Base-by-base conservation (phyloP, 2,888 invertebrate genomes). In the Scaptodrosophila latifasciaeformis region DNA sequence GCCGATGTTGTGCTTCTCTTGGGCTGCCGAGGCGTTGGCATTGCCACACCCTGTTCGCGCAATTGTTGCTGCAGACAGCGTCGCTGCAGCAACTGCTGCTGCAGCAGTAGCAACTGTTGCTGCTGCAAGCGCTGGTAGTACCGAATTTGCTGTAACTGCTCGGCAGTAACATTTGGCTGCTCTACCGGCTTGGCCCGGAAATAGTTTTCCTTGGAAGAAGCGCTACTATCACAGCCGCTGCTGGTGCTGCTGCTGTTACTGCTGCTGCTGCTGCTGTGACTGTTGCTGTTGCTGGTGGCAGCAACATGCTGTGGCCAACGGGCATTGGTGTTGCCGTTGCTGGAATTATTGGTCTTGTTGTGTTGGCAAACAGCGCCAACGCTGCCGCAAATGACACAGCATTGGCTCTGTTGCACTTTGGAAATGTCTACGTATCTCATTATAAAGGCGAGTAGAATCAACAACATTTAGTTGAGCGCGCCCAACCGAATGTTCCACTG, bases 81-180 rank as follows among this genome's bases (percentile, higher is more conserved):
- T 19, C 87, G 86, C 50, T 87, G 84, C 66, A 86, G 66, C 45
- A 82, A 59, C 64, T 86, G 85, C 37, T 83, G 86, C 50, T 84
- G 87, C 63, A 86, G 76, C 64, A 86, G 71, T 29, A 81, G 82
- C 63, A 86, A 82, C 57, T 85, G 83, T 57, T 86, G 86, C 54
- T 86, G 86, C 51, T 86, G 85, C 67, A 85, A 70, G 21, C 82
- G 82, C 57, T 85, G 85, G 62, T 86, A 86, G 48, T 84, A 84
- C 54, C 88, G 86, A 46, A 90, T 84, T 77, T 90, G 81, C 62
- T 85, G 90, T 67, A 90, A 88, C 77, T 91, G 92, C 71, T 91
- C 91, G 72, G 93, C 49, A 5, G 64, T 10, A 4, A 17, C 37
- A 2, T 37, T 37, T 37, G 10, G 64, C 42, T 72, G 65, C 19